Conservation (phyloP, 2,113 vertebrate species). For the Laterallus jamaicensis region DNA sequence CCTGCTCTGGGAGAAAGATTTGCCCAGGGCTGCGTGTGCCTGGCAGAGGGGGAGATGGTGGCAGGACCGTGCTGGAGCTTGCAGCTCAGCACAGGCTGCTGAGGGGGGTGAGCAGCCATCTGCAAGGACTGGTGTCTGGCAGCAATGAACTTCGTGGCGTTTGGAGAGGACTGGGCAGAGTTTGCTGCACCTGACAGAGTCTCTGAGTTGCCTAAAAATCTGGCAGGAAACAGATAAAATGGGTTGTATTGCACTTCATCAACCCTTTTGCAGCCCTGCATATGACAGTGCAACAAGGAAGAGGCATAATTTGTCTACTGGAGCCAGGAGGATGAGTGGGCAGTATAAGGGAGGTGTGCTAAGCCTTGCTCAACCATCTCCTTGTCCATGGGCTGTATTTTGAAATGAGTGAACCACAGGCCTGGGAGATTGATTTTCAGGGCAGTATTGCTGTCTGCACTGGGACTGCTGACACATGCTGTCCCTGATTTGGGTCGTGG, state of each 20-base stretch:
- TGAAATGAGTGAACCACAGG: neutral
- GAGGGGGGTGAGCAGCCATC: neutral
- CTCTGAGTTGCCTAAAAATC: neutral
- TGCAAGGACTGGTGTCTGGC: neutral
- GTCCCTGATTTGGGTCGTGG: neutral
- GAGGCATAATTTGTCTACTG: neutral
- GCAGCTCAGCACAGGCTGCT: neutral
- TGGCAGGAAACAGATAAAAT: neutral
- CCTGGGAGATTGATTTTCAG: neutral
- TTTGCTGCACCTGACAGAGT: neutral
- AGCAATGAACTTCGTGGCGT: accelerated
- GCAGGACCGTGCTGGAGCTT: neutral
- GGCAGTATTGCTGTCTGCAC: neutral
- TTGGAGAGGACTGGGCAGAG: neutral
- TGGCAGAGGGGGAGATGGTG: neutral
- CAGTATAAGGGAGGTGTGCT: neutral
- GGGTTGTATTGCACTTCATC: neutral
- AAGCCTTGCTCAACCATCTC: neutral
- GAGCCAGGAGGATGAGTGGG: neutral
- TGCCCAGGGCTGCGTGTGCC: neutral
- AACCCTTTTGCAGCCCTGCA: neutral
- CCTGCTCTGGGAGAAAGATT: neutral
- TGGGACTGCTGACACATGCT: too few species aligned
- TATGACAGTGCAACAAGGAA: neutral
- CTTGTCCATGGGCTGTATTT: neutral